Conservation (phyloP, 2,113 vertebrate genomes). For the Cervus canadensis region DNA sequence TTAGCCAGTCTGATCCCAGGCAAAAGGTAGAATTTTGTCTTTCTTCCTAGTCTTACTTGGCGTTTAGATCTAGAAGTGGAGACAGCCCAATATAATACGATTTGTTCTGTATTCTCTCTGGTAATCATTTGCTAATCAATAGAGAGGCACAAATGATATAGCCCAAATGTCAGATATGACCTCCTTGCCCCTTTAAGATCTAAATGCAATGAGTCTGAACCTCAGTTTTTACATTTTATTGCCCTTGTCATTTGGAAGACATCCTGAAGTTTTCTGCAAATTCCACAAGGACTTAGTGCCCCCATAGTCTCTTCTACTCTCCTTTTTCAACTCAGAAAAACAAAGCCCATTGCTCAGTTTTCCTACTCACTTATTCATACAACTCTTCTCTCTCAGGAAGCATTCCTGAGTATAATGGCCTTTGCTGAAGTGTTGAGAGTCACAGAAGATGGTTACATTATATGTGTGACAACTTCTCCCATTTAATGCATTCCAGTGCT, state of each 20-base stretch:
- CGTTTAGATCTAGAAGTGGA: slow-evolving; percentile 15
- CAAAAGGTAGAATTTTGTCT: not conserved
- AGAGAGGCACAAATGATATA: not conserved
- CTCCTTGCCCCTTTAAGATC: not conserved
- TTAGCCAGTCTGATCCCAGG: not conserved
- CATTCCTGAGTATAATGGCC: not conserved
- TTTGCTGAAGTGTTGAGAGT: not conserved
- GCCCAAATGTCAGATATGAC: not conserved
- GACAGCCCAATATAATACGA: not conserved
- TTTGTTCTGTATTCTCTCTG: not conserved
- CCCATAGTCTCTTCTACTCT: not conserved
- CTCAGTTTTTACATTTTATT: not conserved
- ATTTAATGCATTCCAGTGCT: not conserved
- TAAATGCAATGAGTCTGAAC: not conserved
- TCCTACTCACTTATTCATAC: not conserved
- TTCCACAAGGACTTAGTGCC: not conserved
- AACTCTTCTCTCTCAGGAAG: not conserved
- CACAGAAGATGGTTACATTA: not conserved
- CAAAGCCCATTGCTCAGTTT: not conserved
- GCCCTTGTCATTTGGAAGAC: not conserved
- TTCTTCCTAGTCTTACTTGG: not conserved
- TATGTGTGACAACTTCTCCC: not conserved
- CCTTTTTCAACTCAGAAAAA: not conserved
- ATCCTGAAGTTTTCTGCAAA: not conserved
- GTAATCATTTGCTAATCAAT: not conserved